Conservation (phyloP, 2,888 invertebrate genomes). For the Lobophora halterata region DNA sequence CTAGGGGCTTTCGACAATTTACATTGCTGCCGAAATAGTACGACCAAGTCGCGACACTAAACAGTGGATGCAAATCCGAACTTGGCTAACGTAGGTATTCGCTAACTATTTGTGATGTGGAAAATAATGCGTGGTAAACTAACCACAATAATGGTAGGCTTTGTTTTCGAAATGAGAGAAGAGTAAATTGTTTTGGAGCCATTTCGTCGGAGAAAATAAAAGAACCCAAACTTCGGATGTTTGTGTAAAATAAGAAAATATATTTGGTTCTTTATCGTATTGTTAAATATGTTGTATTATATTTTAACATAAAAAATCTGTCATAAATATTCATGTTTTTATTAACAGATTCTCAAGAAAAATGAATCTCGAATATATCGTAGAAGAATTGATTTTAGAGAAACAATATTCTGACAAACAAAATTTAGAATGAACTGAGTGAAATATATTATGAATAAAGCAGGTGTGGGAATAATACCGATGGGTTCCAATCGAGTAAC, state of each 20-base stretch:
- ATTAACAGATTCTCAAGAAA: too few species aligned
- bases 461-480: too few species aligned
- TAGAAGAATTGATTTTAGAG: too few species aligned
- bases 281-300: constrained; percentile 12
- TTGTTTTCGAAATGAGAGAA: constrained; percentile 34
- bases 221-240: too few species aligned
- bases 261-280: constrained; percentile 18
- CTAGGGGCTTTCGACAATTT: constrained; percentile 64
- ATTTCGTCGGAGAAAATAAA: constrained; percentile 26
- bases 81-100: constrained; percentile 38
- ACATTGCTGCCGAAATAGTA: constrained; percentile 75
- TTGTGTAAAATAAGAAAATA: too few species aligned
- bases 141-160: constrained; percentile 25
- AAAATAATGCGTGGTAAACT: constrained; percentile 42
- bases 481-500: too few species aligned
- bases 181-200: constrained; percentile 33
- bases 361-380: too few species aligned
- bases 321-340: too few species aligned
- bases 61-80: constrained; percentile 46
- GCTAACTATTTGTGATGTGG: constrained; percentile 47
- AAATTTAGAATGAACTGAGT: too few species aligned
- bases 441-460: too few species aligned
- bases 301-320: too few species aligned
- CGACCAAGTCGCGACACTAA: constrained; percentile 52
- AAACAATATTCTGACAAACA: too few species aligned